Base-by-base conservation (phyloP, 2,888 invertebrate genomes). In the Eugnorisma glareosa region DNA sequence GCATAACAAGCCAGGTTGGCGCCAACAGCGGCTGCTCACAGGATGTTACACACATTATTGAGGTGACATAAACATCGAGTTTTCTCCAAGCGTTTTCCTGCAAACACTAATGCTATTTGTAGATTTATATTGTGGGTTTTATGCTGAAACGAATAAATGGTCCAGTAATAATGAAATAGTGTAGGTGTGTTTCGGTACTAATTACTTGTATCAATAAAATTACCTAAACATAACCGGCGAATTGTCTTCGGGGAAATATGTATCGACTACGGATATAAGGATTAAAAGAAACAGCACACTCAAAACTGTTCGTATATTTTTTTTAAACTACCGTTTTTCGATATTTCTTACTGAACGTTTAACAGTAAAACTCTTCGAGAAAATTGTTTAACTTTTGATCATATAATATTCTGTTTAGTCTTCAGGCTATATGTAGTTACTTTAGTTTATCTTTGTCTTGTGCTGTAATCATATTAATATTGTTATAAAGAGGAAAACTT, bases 1-100 rank as follows among this genome's bases (percentile, higher is more conserved):
- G 73, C 64, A 77, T 85, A 81, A 76, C 85, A 76, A 77, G 78
- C 74, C 78, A 66, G 82, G 8, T 24, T 71, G 86, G 78, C 82
- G 82, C 73, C 85, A 43, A 59, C 64, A 28, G 21, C 54, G 48
- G 11, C 31, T 64, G 76, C 66, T 75, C 35, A 8, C 57, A 75
- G 75, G 69, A 75, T 64, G 72, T 59, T 51, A 76, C 67, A 59
- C 67, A 67, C 69, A 73, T 84, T 82, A 81, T 5, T 21, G 21
- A 69, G 43, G 82, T 68, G 71, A 83, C 40, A 64, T 67, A 73
- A 66, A 75, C 57, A 73, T 70, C 21, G 18, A 67, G 43, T 59
- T 57, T 81, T 51, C 57, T 79, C 63, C 43, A 43, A 35, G 31
- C 63, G 13, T 43, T 69, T 73, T 59, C 54, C 48, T 66, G 59